Evolutionary conservation across 1,140 invertebrate species (phyloP), one percentile per base, ranked within the genome.

Genomic region (Pemphigus obesinymphae): DNA sequence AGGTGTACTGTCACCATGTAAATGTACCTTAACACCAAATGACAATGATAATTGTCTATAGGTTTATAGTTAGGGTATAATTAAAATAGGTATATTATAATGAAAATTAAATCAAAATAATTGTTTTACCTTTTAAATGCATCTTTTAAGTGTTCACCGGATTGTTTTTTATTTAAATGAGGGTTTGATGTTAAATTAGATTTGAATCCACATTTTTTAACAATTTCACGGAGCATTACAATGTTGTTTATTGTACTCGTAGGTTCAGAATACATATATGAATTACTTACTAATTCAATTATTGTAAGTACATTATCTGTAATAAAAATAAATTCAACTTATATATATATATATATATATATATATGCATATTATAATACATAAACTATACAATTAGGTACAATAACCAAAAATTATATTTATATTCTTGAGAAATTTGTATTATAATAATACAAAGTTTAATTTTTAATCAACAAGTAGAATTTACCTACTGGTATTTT

Each of bases 241-340:
- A 89, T 84, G 86, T 90, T 87, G 53, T 89, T 86, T 72, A 92
- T 87, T 26, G 86, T 84, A 58, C 87, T 87, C 61, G 86, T 80
- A 5, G 87, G 83, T 61, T 87, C 84, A 82, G 89, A 88, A 89
- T 91, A 88, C 84, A 88, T 84, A 26, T 89, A 88, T 23, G 90
- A 87, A 83, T 91, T 89, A 78, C 90, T 89, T 2, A 92, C 89
- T 87, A 91, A 91, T 13, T 89, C 85, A 87, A 95, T 89, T 3
- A 90, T 90, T 86, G 93, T 90, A 83, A 91, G 90, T 10, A 95
- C 87, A 86, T 93, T 88, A 85, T 93, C 92, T 92, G 85, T 76
- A 89, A 88, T 84, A 31, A 70, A 43, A 70, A 43, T 45, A 45
- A 45, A n/a, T n/a, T n/a, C n/a, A n/a, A n/a, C n/a, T n/a, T n/a